Evolutionary conservation across 92 coral and sea anemone species (phyloP).

Genomic region (Actinostola sp.): DNA sequence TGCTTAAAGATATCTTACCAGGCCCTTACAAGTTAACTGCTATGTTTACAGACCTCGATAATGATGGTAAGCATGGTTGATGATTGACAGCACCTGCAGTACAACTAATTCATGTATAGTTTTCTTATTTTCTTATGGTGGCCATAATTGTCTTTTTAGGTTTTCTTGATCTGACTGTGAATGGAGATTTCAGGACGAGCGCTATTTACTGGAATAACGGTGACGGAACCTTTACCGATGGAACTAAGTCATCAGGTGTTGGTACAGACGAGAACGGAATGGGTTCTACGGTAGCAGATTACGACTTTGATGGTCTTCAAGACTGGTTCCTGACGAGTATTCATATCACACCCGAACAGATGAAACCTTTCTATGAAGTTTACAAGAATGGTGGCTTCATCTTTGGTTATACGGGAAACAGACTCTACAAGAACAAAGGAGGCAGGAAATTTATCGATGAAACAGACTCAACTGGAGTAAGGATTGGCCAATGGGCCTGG

Average conservation of each 20-base stretch:
- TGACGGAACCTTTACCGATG: slow-evolving; percentile 89
- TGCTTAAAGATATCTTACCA: slow-evolving; percentile 88
- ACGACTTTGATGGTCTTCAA: slow-evolving; percentile 87
- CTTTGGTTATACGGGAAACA: slow-evolving; percentile 93
- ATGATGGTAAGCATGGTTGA: slow-evolving; percentile 88
- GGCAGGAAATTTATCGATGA: slow-evolving; percentile 84
- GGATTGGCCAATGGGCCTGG: slow-evolving; percentile 97
- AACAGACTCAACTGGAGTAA: slow-evolving; percentile 82
- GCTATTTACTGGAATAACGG: slow-evolving; percentile 94
- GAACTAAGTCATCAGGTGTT: slow-evolving; percentile 70
- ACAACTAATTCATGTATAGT: background rate
- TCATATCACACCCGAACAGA: slow-evolving; percentile 84
- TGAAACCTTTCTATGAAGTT: slow-evolving; percentile 91
- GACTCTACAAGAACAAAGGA: slow-evolving; percentile 82
- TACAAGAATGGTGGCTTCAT: slow-evolving; percentile 94
- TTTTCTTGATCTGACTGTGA: slow-evolving; percentile 70
- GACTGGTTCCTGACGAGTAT: slow-evolving; percentile 98
- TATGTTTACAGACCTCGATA: slow-evolving; percentile 89
- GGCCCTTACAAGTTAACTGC: slow-evolving; percentile 90
- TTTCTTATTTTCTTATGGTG: background rate
- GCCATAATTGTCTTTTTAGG: slow-evolving; percentile 38
- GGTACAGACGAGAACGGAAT: slow-evolving; percentile 99
- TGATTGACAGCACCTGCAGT: background rate
- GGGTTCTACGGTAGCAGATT: slow-evolving; percentile 95
- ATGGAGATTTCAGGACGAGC: slow-evolving; percentile 94